Evolutionary conservation across 2,113 vertebrate species (phyloP).

Genomic region (Syrmaticus mikado): DNA sequence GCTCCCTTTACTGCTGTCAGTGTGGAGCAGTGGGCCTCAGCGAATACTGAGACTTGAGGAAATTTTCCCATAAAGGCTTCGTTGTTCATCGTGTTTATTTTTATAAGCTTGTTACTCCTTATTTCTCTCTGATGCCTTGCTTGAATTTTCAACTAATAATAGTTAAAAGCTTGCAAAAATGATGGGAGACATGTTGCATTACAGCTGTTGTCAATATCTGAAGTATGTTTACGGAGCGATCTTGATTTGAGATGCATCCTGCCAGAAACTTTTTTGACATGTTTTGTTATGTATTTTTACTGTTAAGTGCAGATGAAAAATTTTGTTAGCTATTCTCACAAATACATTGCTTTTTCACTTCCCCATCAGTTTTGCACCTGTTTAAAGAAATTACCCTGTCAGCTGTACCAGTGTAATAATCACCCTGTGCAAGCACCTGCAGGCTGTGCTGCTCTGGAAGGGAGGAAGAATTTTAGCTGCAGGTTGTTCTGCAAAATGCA

Average conservation of each 20-base stretch:
- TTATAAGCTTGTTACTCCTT: not conserved
- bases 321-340: not conserved
- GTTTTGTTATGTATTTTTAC: not conserved
- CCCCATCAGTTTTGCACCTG: not conserved
- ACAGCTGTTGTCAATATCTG: not conserved
- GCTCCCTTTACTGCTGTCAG: not conserved
- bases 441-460: not conserved
- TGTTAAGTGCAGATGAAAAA: not conserved
- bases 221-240: not conserved
- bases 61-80: not conserved
- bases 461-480: not conserved
- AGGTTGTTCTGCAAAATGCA: not conserved
- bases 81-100: not conserved
- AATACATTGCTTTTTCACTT: not conserved
- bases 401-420: not conserved
- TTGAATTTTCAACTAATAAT: not conserved
- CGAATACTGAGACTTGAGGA: not conserved
- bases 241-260: not conserved
- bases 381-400: not conserved
- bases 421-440: not conserved
- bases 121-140: not conserved
- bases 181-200: not conserved
- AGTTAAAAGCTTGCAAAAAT: not conserved
- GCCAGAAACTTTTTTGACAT: accelerated
- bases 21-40: not conserved